A percentile compares a stretch with the other conserved stretches of the same genome.
phyloP scores from a whole-genome alignment of 2,797 vertebrate genomes.

The Anguilla pacifica region DNA sequence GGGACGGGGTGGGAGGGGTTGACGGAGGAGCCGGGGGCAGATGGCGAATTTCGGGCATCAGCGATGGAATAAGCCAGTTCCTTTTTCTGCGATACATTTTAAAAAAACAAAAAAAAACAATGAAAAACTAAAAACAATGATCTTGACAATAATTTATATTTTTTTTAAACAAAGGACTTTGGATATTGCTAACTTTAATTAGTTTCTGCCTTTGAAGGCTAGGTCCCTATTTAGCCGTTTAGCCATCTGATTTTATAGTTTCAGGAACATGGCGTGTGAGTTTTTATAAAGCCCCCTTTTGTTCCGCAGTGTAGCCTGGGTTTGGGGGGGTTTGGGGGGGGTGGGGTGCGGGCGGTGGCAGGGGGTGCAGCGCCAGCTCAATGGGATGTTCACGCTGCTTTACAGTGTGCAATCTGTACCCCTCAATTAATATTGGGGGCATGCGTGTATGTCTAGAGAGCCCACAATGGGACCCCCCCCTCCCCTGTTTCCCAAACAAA shows the following conservation, averaged over 20 bases:
- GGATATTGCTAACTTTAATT: background rate
- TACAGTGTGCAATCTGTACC: constrained; percentile 57
- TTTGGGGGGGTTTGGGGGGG: constrained; percentile 36
- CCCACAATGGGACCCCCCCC: constrained; percentile 63
- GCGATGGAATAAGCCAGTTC: constrained; percentile 49
- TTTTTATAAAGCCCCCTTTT: constrained; percentile 16
- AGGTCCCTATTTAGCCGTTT: background rate
- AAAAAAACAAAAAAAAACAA: too few species aligned
- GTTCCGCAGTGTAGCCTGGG: background rate
- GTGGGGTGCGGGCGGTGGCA: constrained; percentile 25
- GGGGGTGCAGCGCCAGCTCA: constrained; percentile 60
- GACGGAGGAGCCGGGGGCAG: constrained; percentile 49
- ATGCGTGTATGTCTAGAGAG: constrained; percentile 62
- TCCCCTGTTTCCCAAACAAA: constrained; percentile 58
- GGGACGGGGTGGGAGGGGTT: background rate
- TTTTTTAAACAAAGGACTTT: background rate
- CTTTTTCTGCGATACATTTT: background rate
- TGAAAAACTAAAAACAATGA: background rate
- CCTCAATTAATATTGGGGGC: constrained; percentile 69
- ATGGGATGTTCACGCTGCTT: constrained; percentile 25
- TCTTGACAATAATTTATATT: too few species aligned
- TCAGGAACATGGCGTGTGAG: background rate
- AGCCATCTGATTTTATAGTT: background rate
- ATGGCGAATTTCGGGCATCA: constrained; percentile 48
- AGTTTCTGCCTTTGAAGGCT: background rate